Evolutionary conservation across 1,140 invertebrate species (phyloP).

Genomic region (Conus betulinus): DNA sequence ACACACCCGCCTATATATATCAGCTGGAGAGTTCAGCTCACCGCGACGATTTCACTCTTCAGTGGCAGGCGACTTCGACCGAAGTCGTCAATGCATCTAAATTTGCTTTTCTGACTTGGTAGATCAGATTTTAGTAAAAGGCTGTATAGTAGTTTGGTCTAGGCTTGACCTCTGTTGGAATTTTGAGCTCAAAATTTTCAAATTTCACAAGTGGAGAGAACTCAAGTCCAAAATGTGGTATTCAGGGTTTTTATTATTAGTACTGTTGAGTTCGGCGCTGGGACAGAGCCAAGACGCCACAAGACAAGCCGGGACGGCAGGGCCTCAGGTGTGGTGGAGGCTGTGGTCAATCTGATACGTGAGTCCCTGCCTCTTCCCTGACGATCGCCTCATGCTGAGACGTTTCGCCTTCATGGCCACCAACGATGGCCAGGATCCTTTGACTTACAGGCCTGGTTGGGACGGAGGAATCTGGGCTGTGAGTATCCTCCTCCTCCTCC

Average conservation of each 20-base stretch:
- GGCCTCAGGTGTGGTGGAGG: slow-evolving; percentile 39
- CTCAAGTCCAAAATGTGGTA: neutral
- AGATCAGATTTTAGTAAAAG: too few relatives aligned
- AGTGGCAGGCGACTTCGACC: too few relatives aligned
- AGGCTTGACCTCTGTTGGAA: too few relatives aligned
- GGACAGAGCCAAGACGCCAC: slow-evolving; percentile 39
- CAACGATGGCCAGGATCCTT: slow-evolving; percentile 37
- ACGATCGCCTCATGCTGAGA: slow-evolving; percentile 35
- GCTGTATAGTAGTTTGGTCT: too few relatives aligned
- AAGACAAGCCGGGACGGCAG: slow-evolving; percentile 35
- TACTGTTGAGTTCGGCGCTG: neutral
- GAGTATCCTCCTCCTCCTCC: neutral
- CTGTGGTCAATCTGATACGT: slow-evolving; percentile 38
- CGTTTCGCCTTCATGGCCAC: slow-evolving; percentile 41
- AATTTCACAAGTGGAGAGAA: too few relatives aligned
- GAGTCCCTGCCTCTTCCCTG: slow-evolving; percentile 39
- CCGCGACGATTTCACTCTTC: too few relatives aligned
- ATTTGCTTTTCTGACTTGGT: too few relatives aligned
- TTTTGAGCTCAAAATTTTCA: too few relatives aligned
- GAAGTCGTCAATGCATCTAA: too few relatives aligned
- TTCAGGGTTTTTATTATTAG: neutral
- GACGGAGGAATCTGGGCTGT: slow-evolving; percentile 53
- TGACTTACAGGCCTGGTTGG: slow-evolving; percentile 46
- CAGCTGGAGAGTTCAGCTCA: too few relatives aligned
- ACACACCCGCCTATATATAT: too few relatives aligned